Conservation (phyloP, 1,140 invertebrate genomes). For the Ridgeia piscesae region DNA sequence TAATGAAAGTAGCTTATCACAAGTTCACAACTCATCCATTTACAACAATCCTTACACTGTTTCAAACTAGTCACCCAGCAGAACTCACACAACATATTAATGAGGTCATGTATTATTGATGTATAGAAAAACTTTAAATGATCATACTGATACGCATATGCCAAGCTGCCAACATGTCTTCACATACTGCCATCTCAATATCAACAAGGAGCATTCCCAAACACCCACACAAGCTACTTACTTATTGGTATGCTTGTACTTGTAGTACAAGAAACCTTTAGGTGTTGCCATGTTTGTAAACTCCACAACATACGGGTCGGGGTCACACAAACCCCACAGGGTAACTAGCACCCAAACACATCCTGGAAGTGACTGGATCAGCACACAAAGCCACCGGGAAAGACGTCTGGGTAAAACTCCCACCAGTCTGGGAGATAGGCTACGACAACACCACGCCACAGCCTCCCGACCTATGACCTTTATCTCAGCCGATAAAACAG, state of each 20-base stretch:
- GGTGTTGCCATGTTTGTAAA: neutral
- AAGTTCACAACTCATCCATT: neutral
- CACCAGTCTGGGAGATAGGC: neutral
- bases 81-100: no score
- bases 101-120: no score
- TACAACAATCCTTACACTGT: neutral
- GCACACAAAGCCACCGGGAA: neutral
- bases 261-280: conserved; percentile 1
- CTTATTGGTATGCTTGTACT: neutral
- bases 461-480: neutral
- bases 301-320: neutral
- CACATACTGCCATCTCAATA: no score
- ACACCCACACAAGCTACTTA: neutral
- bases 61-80: neutral
- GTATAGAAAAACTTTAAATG: no score
- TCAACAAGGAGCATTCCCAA: neutral
- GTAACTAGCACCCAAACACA: neutral
- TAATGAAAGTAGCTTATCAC: no score
- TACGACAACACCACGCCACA: neutral
- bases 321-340: neutral
- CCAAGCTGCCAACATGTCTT: no score
- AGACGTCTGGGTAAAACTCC: neutral
- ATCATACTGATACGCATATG: no score
- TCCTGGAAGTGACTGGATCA: neutral
- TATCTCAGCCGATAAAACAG: neutral